These are phyloP conservation scores for Epinephelus lanceolatus DNA, from an alignment of 2,113 vertebrate species.

Conservation along the genomic window DNA sequence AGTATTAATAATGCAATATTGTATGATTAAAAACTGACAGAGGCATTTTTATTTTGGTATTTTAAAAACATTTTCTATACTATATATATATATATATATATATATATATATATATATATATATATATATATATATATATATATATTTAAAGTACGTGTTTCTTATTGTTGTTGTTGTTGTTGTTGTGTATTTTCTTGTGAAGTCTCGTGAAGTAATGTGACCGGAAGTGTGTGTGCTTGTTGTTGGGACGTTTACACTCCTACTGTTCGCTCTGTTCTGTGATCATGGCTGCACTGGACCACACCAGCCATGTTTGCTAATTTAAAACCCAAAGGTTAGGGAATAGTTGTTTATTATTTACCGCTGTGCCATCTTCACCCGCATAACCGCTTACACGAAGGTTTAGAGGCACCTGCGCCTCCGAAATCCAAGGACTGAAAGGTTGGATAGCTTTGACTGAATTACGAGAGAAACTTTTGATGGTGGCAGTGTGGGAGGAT, in stretches of 20 bases:
- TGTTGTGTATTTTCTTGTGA: constrained; percentile 41
- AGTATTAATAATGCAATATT: neutral
- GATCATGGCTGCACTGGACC: constrained; percentile 86
- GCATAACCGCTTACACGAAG: constrained; percentile 60
- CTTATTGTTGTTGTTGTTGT: neutral
- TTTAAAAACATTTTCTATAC: neutral
- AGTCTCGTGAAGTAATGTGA: constrained; percentile 20
- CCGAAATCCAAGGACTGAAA: constrained; percentile 71
- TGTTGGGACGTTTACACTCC: constrained; percentile 46
- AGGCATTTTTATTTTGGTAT: neutral
- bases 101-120: too few species aligned
- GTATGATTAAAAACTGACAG: neutral
- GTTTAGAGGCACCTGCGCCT: constrained; percentile 60
- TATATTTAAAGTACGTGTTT: too few species aligned
- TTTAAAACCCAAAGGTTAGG: constrained; percentile 86
- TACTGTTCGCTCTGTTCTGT: constrained; percentile 73
- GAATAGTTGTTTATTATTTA: constrained; percentile 84
- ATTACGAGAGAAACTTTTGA: constrained; percentile 81
- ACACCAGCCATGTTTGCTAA: constrained; percentile 89
- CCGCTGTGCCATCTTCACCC: constrained; percentile 70
- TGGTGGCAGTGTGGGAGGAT: constrained; percentile 71
- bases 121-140: too few species aligned
- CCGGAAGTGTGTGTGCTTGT: constrained; percentile 69
- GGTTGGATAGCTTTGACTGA: constrained; percentile 76
- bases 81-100: too few species aligned